Evolutionary conservation across 2,888 invertebrate species (phyloP).

Genomic region (Macrosiphum euphorbiae): DNA sequence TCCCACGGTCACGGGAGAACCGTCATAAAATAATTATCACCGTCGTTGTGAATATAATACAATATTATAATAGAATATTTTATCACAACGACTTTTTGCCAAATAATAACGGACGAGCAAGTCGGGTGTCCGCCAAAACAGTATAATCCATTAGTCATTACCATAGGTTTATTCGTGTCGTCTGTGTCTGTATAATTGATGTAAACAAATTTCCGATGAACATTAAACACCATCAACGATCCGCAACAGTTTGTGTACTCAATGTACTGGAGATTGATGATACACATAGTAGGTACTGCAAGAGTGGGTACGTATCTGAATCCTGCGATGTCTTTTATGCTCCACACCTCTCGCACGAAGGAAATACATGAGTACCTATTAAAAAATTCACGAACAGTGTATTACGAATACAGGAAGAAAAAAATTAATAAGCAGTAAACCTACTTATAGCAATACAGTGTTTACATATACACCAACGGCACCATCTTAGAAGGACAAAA

Average conservation of each 20-base stretch:
- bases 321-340: background rate
- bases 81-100: background rate
- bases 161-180: background rate
- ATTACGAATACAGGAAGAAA: background rate
- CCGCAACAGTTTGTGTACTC: background rate
- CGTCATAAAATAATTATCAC: constrained; percentile 23
- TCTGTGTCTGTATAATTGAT: background rate
- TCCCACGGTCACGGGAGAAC: constrained; percentile 55
- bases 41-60: background rate
- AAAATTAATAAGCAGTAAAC: constrained; percentile 30
- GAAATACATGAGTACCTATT: background rate
- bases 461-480: background rate
- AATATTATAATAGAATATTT: constrained; percentile 24
- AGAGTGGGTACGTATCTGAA: background rate
- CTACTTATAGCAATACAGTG: constrained; percentile 12
- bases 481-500: background rate
- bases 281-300: background rate
- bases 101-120: background rate
- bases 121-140: background rate
- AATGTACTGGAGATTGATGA: background rate
- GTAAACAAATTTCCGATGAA: background rate
- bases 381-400: background rate
- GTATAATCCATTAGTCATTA: background rate
- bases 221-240: background rate
- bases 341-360: background rate